phyloP scores from a whole-genome alignment of 2,888 invertebrate species.

The Mythimna lalbum region DNA sequence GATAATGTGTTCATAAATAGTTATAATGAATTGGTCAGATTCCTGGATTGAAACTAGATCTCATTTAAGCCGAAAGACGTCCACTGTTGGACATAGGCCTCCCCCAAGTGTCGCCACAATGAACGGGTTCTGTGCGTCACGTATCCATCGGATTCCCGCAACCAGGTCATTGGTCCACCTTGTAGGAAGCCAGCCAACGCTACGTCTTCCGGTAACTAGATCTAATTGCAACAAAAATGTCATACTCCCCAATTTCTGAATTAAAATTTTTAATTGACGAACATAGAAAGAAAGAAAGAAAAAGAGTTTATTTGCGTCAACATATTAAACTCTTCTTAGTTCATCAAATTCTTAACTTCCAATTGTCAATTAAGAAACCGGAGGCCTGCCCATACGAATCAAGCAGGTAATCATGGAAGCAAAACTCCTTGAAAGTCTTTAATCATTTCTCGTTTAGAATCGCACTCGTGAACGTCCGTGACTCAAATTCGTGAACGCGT shows the following conservation, averaged over 20 bases:
- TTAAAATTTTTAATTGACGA: not conserved
- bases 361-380: not conserved
- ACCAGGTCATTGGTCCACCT: too few species aligned
- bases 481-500: slow-evolving; percentile 66
- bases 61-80: too few species aligned
- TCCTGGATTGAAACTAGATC: too few species aligned
- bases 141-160: too few species aligned
- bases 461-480: slow-evolving; percentile 49
- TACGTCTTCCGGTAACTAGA: too few species aligned
- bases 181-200: too few species aligned
- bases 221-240: not conserved
- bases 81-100: too few species aligned
- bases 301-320: too few species aligned
- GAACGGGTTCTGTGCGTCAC: too few species aligned
- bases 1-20: not conserved
- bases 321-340: not conserved
- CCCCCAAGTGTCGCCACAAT: too few species aligned
- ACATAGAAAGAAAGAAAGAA: too few species aligned
- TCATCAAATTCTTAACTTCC: not conserved
- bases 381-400: not conserved
- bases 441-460: slow-evolving; percentile 9
- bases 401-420: not conserved
- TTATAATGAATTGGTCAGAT: not conserved
- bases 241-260: not conserved
- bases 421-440: not conserved